Evolutionary conservation across 1,140 invertebrate species (phyloP), one percentile per base, ranked within the genome.

Genomic region (Macrobrachium nipponense): DNA sequence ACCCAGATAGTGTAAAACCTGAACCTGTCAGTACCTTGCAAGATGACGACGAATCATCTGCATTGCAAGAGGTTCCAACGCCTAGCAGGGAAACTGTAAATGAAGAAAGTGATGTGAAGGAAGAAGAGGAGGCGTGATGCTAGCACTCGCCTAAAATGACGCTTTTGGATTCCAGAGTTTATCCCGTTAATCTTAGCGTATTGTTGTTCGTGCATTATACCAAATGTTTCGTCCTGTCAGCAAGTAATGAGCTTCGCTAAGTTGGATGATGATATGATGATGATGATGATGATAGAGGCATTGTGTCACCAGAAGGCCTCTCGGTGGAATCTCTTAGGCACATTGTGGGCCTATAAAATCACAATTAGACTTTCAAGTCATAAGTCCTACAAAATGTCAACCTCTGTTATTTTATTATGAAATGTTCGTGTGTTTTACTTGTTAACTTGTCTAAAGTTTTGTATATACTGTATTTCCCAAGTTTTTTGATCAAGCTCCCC

Each of bases 401-500:
- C 84, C 84, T 83, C 82, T 86, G 84, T 86, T 86, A 86, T 86
- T 86, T 86, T 86, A 86, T 80, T 86, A 86, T 86, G 66, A 80
- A 80, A 86, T 86, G 84, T 86, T 86, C 84, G 84, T 86, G 84
- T 86, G 77, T 86, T 86, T 86, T 86, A 86, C 84, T 86, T 86
- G 84, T 86, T 86, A 86, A 86, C 84, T 80, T 86, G 84, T 86
- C 84, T 79, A 86, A 86, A 86, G 84, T 73, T 86, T 86, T 86
- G 84, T 86, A 86, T 72, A 86, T 86, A 79, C 60, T 60, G 80
- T 72, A 80, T 86, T 86, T 86, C 68, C 77, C 66, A 68, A 70
- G 44, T 72, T 85, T 70, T 85, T 79, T 66, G 27, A 79, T 80
- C 77, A 80, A 80, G 84, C 77, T 86, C 84, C 84, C 84, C 58